Conservation (phyloP, 2,797 vertebrate genomes). For the Uromys caudimaculatus region DNA sequence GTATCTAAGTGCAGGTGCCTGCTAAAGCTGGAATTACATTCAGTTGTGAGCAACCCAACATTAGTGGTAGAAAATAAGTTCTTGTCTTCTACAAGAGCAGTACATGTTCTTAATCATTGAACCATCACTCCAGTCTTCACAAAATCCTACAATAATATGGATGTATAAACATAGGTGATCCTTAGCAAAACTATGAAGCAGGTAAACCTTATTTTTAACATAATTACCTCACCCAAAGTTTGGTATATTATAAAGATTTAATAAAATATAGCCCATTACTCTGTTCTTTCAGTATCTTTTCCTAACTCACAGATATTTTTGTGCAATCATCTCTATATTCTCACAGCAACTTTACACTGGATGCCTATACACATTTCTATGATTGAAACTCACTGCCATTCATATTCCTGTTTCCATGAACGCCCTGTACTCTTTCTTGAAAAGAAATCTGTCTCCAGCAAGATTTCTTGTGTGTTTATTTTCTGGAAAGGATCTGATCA, state of each 20-base stretch:
- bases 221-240: neutral
- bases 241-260: neutral
- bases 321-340: neutral
- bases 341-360: neutral
- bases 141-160: neutral
- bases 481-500: slow-evolving; percentile 12
- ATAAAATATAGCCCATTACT: neutral
- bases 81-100: neutral
- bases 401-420: neutral
- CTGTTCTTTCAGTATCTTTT: neutral
- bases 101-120: neutral
- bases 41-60: neutral
- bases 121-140: neutral
- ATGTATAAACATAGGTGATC: neutral
- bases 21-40: neutral
- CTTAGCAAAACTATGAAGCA: slow-evolving; percentile 23
- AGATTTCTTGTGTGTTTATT: neutral
- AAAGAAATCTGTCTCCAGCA: slow-evolving; percentile 39
- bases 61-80: neutral
- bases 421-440: slow-evolving; percentile 18
- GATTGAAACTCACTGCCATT: neutral
- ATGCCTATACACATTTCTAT: neutral
- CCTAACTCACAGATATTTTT: neutral
- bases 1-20: neutral
- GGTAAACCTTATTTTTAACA: neutral